Evolutionary conservation across 2,797 vertebrate genomes (phyloP), one percentile per base, ranked within the genome.

Genomic region (Enteromius paludinosus): DNA sequence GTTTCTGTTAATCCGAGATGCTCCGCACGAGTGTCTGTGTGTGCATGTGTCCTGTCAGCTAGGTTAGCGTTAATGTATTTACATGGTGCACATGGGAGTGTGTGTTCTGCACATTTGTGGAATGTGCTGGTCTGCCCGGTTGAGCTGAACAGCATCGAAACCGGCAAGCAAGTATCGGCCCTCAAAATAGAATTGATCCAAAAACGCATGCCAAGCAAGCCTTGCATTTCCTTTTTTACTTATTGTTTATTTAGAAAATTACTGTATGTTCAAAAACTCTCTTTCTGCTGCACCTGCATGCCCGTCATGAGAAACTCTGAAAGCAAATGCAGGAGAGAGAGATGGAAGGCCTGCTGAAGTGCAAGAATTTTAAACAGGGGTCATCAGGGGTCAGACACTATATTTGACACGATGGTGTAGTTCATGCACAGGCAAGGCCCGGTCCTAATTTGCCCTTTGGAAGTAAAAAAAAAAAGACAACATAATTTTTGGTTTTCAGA

Each of bases 91-190:
- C 14, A 56, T 78, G 52, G 87, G 90, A 90, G 88, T 89, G 91
- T 88, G 89, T 72, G 45, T 84, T 87, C 82, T 89, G 88, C 81
- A 88, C 88, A 83, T 90, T 80, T 84, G 47, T 93, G 93, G 94
- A 95, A 95, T 95, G 94, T 91, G 89, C 93, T 91, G 78, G 93
- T 93, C 93, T 89, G 90, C 92, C 90, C 86, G 72, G 90, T 92
- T 83, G 85, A 92, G 92, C 79, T 33, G 87, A 95, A 90, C 88
- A 86, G 83, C 90, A 92, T 88, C 90, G 94, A 95, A 95, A 95
- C 94, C 87, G 0, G 79, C 86, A 86, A 71, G 35, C 52, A 59
- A 93, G 94, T 95, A 93, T 95, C 93, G 90, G 1, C 41, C 91
- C 89, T 91, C 87, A 85, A 84, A 68, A 12, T 64, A 84, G 83